These are phyloP conservation scores for Rhinolophus sinicus DNA, from an alignment of 2,113 vertebrate species.

Conservation along the genomic window DNA sequence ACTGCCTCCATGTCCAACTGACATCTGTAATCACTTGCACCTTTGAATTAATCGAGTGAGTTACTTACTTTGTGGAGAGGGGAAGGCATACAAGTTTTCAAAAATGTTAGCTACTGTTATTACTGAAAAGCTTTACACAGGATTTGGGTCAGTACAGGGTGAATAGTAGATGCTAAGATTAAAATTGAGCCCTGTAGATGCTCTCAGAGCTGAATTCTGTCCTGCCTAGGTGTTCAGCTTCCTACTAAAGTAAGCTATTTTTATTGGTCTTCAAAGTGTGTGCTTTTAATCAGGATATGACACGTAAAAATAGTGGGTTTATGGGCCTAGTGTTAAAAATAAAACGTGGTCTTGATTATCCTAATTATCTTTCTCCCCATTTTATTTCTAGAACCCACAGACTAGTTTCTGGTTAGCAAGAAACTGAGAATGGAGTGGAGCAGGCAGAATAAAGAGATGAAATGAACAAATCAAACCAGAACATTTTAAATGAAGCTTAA, in stretches of 20 bases:
- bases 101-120: neutral
- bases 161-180: neutral
- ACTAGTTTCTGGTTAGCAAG: slow-evolving; percentile 26
- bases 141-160: neutral
- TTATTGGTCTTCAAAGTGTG: neutral
- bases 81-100: neutral
- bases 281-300: slow-evolving; percentile 45
- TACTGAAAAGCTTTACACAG: neutral
- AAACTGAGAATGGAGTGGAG: slow-evolving; percentile 45
- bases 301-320: neutral
- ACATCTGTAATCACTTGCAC: neutral
- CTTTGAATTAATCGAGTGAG: neutral
- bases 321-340: slow-evolving; percentile 14
- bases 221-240: neutral
- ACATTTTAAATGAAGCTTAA: neutral
- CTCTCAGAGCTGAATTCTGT: neutral
- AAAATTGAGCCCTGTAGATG: neutral
- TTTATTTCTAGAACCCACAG: slow-evolving; percentile 56
- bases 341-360: slow-evolving; percentile 43
- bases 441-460: slow-evolving; percentile 48
- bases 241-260: slow-evolving; percentile 26
- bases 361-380: slow-evolving; percentile 7
- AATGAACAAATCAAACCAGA: slow-evolving; percentile 36
- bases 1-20: neutral
- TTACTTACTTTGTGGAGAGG: neutral